Evolutionary conservation across 37 sponge, comb jelly and placozoan species (phyloP), one percentile per base, ranked within the genome.

Genomic region (Oscarella lobularis): DNA sequence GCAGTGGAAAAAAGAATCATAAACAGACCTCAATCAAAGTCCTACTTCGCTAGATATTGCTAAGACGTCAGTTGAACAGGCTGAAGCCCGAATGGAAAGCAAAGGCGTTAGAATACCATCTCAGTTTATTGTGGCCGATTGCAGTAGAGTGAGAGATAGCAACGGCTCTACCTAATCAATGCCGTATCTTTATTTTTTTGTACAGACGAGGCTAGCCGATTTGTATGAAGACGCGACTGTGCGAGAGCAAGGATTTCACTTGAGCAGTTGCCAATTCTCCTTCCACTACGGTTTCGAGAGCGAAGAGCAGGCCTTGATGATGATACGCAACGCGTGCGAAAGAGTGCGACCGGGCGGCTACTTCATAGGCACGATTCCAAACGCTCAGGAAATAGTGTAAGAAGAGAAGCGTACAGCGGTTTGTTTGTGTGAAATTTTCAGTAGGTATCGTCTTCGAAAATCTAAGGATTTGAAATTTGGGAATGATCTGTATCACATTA

Each of bases 281-380:
- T 35, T 98, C 14, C 99, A 98, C 41, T 98, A 98, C 68, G 83
- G 88, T 0, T 98, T 98, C 75, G 99, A 98, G 81, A 88, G 89
- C 55, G 86, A 86, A 37, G 69, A 37, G 9, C 89, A 88, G 38
- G 94, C 99, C 0, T 79, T 81, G 71, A 85, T 88, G 87, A 98
- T 98, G 94, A 76, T 98, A 29, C 66, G 86, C 35, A 98, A 98
- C 75, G 91, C 89, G 1, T 90, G 92, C 72, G 89, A 90, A 77
- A 79, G 83, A 73, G 83, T 98, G 0, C 41, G 87, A 77, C 99
- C 94, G 1, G 94, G 92, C 1, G 95, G 99, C 0, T 90, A 86
- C 83, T 93, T 98, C 82, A 84, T 93, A 34, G 99, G 99, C 2
- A 98, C 99, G 27, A 98, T 91, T 37, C 85, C 94, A 1, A 87